Base-by-base conservation (phyloP, 2,888 invertebrate genomes). In the Pterobdella sp. region DNA sequence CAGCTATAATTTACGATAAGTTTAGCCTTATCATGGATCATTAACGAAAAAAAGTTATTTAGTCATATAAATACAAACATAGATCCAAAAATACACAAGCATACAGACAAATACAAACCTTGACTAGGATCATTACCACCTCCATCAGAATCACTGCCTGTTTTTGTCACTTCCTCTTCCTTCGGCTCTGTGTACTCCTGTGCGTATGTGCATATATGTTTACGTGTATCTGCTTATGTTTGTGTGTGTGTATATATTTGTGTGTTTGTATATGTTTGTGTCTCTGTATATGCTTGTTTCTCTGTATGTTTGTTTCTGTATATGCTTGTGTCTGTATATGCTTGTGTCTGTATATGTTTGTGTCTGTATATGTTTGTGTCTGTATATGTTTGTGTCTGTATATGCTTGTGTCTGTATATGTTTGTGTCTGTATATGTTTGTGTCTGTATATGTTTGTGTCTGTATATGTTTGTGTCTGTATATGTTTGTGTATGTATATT, bases 341-440 rank as follows among this genome's bases (percentile, higher is more conserved):
- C 64, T 0, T 63, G 63, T 63, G n/a, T 63, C 14, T 63, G n/a
- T 63, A 26, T 63, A 63, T 63, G 63, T 63, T 18, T 63, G 63
- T 63, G 63, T 63, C 7, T 63, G 63, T n/a, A n/a, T 63, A 26
- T 63, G 31, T 63, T 10, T 63, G 31, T 63, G 63, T 42, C 10
- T 42, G 42, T 42, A 18, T 42, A 18, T 42, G 42, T 42, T 7
- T 42, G 42, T 42, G 42, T 42, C 10, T 42, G 42, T 42, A 18
- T 42, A 18, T 42, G 42, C 18, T 7, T 42, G 42, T 42, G 42
- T 42, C 10, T 42, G 42, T 42, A 18, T 42, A 18, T 42, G 42
- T 42, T 7, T 42, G 42, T 42, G 42, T 42, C 10, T 42, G 42
- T 42, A 18, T 42, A 18, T 42, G 42, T 42, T 7, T 42, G 42